Percentiles rank a stretch among this genome's conserved stretches.
Conservation (phyloP, 2,113 vertebrate genomes). For the Loxodonta africana region DNA sequence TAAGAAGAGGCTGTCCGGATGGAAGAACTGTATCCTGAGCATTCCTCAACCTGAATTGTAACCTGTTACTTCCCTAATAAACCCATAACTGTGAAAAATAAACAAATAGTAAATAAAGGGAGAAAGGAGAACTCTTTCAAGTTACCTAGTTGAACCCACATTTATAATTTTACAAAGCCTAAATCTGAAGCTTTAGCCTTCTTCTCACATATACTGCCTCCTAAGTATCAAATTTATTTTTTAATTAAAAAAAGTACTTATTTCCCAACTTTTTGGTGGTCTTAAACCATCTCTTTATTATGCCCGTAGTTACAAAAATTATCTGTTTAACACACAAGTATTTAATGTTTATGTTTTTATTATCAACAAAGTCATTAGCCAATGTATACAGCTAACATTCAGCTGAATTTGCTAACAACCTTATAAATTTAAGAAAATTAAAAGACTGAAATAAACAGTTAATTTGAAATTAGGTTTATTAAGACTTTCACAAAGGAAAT, state of each 20-base stretch:
- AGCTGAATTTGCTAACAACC: neutral
- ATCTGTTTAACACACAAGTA: constrained; percentile 2
- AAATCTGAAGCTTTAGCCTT: neutral
- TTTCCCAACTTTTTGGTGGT: neutral
- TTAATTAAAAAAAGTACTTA: constrained; percentile 16
- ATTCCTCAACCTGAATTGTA: no score
- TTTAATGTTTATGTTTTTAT: constrained; percentile 18
- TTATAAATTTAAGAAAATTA: constrained; percentile 46
- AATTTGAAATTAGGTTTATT: neutral
- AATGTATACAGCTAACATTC: neutral
- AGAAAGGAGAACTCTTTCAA: neutral
- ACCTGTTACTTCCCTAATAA: no score
- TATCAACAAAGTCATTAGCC: neutral
- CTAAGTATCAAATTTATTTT: neutral
- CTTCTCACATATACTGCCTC: neutral
- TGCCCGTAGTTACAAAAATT: neutral
- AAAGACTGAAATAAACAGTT: neutral
- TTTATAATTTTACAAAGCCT: constrained; percentile 10
- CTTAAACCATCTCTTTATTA: neutral
- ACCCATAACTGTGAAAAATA: no score
- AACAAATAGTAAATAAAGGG: no score
- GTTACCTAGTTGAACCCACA: neutral
- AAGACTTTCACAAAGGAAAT: neutral
- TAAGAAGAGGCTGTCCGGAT: no score
- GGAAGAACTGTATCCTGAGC: no score